Evolutionary conservation across 2,888 invertebrate genomes (phyloP).

Genomic region (Dynastes tityus): DNA sequence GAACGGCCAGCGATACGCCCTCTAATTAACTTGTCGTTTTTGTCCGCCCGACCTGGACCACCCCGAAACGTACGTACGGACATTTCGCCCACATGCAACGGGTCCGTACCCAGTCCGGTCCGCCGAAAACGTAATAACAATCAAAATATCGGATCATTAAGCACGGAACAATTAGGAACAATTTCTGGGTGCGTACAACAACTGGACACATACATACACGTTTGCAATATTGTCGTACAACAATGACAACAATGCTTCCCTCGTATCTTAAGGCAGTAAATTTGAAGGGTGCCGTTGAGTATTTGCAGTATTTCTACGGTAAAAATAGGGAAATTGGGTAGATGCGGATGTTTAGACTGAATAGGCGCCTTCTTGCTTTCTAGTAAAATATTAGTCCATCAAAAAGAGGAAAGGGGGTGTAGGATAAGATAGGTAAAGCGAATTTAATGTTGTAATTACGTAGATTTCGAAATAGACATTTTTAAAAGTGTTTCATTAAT

Average conservation of each 20-base stretch:
- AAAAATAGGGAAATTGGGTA: not conserved
- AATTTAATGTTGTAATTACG: no score
- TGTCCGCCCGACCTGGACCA: not conserved
- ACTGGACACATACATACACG: not conserved
- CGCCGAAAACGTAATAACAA: slow-evolving; percentile 23
- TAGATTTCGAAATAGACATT: no score
- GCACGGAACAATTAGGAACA: slow-evolving; percentile 29
- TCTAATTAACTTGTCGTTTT: slow-evolving; percentile 38
- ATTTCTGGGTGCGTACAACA: slow-evolving; percentile 27
- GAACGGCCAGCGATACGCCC: slow-evolving; percentile 25
- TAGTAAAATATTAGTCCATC: not conserved
- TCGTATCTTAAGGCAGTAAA: slow-evolving; percentile 3
- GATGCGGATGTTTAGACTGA: not conserved
- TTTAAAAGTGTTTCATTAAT: no score
- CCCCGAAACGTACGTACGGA: not conserved
- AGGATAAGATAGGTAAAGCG: not conserved
- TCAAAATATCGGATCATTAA: slow-evolving; percentile 35
- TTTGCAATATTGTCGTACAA: not conserved
- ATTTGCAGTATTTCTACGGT: not conserved
- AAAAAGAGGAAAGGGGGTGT: not conserved
- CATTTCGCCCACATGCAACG: not conserved
- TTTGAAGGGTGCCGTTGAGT: not conserved
- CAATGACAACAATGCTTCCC: slow-evolving; percentile 24
- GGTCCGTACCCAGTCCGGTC: not conserved
- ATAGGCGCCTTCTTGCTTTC: not conserved